These are phyloP conservation scores for Rhinopithecus roxellana DNA, from an alignment of 2,113 vertebrate genomes.

Conservation along the genomic window DNA sequence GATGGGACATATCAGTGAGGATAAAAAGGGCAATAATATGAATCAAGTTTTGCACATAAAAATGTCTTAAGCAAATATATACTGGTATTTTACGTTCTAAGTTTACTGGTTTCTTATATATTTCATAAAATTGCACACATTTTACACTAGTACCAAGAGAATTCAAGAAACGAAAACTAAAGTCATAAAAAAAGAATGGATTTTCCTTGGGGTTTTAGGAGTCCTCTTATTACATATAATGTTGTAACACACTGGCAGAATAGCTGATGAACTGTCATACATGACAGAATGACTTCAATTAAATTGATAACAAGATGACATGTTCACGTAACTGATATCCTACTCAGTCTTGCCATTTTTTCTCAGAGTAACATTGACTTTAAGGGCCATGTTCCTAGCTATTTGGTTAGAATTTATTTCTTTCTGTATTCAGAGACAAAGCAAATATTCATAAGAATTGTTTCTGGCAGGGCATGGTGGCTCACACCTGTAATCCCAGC, in stretches of 20 bases:
- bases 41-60: slow-evolving; percentile 57
- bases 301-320: slow-evolving; percentile 81
- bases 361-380: slow-evolving; percentile 74
- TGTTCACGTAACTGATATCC: slow-evolving; percentile 74
- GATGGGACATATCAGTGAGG: background rate
- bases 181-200: slow-evolving; percentile 77
- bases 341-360: slow-evolving; percentile 73
- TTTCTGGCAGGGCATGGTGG: background rate
- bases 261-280: slow-evolving; percentile 81
- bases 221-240: slow-evolving; percentile 81
- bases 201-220: slow-evolving; percentile 79
- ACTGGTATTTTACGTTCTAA: background rate
- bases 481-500: too few species aligned
- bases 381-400: slow-evolving; percentile 71
- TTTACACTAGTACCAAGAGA: background rate
- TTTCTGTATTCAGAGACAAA: slow-evolving; percentile 50
- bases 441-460: slow-evolving; percentile 16
- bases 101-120: background rate
- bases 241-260: slow-evolving; percentile 79
- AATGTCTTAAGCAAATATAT: slow-evolving; percentile 18
- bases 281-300: slow-evolving; percentile 83
- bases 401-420: slow-evolving; percentile 67
- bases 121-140: background rate
- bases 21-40: background rate
- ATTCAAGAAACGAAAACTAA: slow-evolving; percentile 77